Evolutionary conservation across 2,797 vertebrate species (phyloP).

Genomic region (Apodemus agrarius): DNA sequence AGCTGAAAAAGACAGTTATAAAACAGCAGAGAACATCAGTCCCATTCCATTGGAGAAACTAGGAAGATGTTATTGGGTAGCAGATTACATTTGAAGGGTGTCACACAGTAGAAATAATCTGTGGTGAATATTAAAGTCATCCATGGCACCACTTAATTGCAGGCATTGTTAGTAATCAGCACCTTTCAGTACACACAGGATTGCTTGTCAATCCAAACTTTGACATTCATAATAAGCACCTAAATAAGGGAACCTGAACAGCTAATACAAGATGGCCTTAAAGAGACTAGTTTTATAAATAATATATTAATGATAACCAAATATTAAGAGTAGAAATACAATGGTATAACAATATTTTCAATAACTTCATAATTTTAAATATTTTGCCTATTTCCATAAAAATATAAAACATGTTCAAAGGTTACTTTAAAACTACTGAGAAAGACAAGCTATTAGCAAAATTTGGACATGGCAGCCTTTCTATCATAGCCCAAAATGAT

Average conservation of each 20-base stretch:
- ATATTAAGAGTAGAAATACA: background rate
- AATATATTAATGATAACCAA: background rate
- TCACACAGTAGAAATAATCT: background rate
- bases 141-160: background rate
- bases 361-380: background rate
- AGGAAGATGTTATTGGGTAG: background rate
- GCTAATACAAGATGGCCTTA: background rate
- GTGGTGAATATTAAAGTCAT: background rate
- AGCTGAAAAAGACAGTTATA: background rate
- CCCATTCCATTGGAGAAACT: background rate
- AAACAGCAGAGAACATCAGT: background rate
- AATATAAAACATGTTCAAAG: background rate
- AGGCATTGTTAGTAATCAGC: background rate
- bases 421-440: background rate
- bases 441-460: background rate
- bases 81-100: background rate
- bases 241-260: background rate
- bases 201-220: background rate
- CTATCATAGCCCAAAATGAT: background rate
- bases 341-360: background rate
- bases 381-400: background rate
- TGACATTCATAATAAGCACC: background rate
- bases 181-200: no score
- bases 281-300: background rate
- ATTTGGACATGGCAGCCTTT: background rate